phyloP scores from a whole-genome alignment of 2,888 invertebrate genomes.

The Emesis furor region DNA sequence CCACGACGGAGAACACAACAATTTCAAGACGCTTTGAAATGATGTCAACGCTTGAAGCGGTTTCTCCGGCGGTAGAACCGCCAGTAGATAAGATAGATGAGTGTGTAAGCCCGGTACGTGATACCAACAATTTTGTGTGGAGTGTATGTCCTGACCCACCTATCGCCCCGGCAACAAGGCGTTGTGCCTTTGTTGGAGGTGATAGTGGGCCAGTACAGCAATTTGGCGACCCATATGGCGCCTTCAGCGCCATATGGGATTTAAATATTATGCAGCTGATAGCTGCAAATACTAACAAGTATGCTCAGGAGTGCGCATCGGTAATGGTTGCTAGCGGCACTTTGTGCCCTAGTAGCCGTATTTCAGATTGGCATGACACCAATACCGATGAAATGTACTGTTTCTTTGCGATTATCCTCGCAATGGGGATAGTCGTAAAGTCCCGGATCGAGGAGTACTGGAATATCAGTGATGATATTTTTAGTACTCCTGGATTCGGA shows the following conservation, averaged over 20 bases:
- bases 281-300: slow-evolving; percentile 69
- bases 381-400: slow-evolving; percentile 61
- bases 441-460: slow-evolving; percentile 7
- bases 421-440: slow-evolving; percentile 59
- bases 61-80: background rate
- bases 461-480: slow-evolving; percentile 7
- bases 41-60: background rate
- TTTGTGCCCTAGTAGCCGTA: slow-evolving; percentile 51
- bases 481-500: slow-evolving; percentile 4
- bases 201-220: slow-evolving; percentile 1
- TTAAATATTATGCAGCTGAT: slow-evolving; percentile 73
- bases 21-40: slow-evolving; percentile 1
- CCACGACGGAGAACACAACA: background rate
- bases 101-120: slow-evolving; percentile 1
- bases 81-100: background rate
- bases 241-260: slow-evolving; percentile 72
- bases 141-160: slow-evolving; percentile 1
- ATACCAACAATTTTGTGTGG: slow-evolving; percentile 1
- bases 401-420: slow-evolving; percentile 58
- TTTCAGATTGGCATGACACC: slow-evolving; percentile 60
- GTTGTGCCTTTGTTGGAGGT: slow-evolving; percentile 1
- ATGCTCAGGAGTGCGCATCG: slow-evolving; percentile 73
- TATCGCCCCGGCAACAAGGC: slow-evolving; percentile 1
- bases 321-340: slow-evolving; percentile 25
- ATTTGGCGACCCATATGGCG: background rate